Evolutionary conservation across 2,113 vertebrate species (phyloP), one percentile per base, ranked within the genome.

Genomic region (Eleginops maclovinus): DNA sequence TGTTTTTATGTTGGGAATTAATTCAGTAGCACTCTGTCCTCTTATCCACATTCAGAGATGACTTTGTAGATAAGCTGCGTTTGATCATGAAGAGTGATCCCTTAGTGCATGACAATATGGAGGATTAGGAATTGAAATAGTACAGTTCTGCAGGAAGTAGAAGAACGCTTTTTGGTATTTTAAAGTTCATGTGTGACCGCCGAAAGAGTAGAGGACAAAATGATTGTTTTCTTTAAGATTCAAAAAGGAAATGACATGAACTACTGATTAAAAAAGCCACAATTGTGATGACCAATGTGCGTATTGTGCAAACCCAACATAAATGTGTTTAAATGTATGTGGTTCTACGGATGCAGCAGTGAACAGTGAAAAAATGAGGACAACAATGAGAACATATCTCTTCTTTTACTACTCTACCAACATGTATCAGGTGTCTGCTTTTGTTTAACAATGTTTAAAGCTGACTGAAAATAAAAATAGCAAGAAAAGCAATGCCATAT

Each of bases 51-150:
- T 19, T 16, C 22, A 56, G 40, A 61, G 70, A 64, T 70, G 72
- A 56, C 22, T 72, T 9, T 46, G 61, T 11, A 61, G 60, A 71
- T 75, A 44, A 53, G 31, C 19, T 26, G 79, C 7, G 75, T 75
- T 82, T 67, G 71, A 86, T 72, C 59, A 62, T 9, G 47, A 22
- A 28, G n/a, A 55, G 43, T 1, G 22, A 4, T 10, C 41, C 3
- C 1, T 12, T 8, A 28, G 24, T 66, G 13, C 51, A 58, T 28
- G 22, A 6, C 1, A 8, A n/a, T 15, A 4, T 40, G 7, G 13
- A 9, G 1, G 7, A 26, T 14, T 7, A 43, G 46, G 54, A 16
- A 16, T 24, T 44, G 28, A 26, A 41, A 26, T 36, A 7, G 24
- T 3, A 44, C 3, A 43, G 17, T 11, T 47, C 17, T 46, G 2